Base-by-base conservation (phyloP, 2,113 vertebrate species). In the Microcebus ravelobensis region DNA sequence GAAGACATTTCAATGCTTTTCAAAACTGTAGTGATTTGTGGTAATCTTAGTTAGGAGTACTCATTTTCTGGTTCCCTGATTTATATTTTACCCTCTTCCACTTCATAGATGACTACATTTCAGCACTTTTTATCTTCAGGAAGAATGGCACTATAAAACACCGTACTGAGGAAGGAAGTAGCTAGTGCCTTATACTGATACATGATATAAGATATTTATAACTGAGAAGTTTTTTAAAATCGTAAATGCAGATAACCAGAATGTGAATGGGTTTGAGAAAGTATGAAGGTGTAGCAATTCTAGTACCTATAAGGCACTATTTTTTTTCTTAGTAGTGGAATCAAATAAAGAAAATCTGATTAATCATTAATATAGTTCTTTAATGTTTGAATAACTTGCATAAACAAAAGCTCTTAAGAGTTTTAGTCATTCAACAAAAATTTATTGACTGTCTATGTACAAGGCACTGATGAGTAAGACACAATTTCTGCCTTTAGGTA, bases 1-100 rank as follows among this genome's bases (percentile, higher is more conserved):
- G 61, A 63, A 96, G 73, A 76, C 23, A 52, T 94, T 84, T 83
- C 55, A 87, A 3, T 92, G n/a, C 39, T 92, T 96, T 96, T 79
- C 55, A 95, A 91, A 97, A 57, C 39, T 88, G 18, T 55, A 45
- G 34, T 68, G 71, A 89, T 87, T 89, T 92, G 27, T 52, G 55
- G 52, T 82, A 67, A 90, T 92, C 63, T 88, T 85, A 79, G 11
- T 86, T 94, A 63, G 87, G 50, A 87, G 21, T 85, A 48, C 73
- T 93, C 14, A 63, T 85, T 97, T 97, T 96, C 23, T 55, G 59
- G 3, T 88, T 93, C 15, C 55, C 61, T 91, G 83, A 39, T 87
- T 85, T 96, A 27, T 96, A 77, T 94, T 93, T 84, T 95, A 65
- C 25, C 21, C 63, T 91, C 12, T 73, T 93, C 34, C 2, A 31